Percentiles rank a stretch among this genome's conserved stretches.
phyloP scores from a whole-genome alignment of 2,113 vertebrate genomes.

The Archocentrus centrarchus region DNA sequence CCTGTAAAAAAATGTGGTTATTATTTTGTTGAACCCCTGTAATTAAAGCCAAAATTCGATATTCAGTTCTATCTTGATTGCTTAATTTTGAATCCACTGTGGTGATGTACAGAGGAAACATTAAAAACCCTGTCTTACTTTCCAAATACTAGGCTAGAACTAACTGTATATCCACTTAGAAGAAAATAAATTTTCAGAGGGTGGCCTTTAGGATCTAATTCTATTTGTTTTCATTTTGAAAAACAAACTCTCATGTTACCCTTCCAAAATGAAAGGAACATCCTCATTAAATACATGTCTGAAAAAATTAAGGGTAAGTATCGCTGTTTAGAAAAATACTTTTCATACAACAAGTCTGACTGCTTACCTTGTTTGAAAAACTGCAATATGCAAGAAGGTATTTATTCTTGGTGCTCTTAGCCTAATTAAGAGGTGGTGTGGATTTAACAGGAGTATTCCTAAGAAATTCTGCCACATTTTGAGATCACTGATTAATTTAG shows the following conservation, averaged over 20 bases:
- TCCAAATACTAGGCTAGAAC: not conserved
- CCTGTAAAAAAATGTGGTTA: not conserved
- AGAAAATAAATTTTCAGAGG: not conserved
- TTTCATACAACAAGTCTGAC: not conserved
- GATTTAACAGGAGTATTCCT: constrained; percentile 38
- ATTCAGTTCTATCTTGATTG: constrained; percentile 1
- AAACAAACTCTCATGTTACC: constrained; percentile 17
- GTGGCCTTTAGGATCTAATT: not conserved
- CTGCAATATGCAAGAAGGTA: constrained; percentile 4
- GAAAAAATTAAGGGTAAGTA: not conserved
- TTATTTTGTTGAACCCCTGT: not conserved
- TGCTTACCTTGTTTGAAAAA: constrained; percentile 3
- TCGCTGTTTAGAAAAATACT: not conserved
- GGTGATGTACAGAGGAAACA: not conserved
- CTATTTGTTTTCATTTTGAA: not conserved
- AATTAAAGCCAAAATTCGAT: not conserved
- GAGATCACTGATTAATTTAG: constrained; percentile 29
- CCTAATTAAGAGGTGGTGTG: constrained; percentile 40
- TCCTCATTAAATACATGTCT: constrained; percentile 6
- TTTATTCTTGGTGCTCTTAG: constrained; percentile 18
- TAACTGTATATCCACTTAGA: not conserved
- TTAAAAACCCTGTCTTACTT: not conserved
- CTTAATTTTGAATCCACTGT: not conserved
- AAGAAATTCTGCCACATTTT: not conserved
- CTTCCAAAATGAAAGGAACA: not conserved